A percentile compares a stretch with the other conserved stretches of the same genome.
phyloP scores from a whole-genome alignment of 2,113 vertebrate genomes.

The Balaenoptera acutorostrata region DNA sequence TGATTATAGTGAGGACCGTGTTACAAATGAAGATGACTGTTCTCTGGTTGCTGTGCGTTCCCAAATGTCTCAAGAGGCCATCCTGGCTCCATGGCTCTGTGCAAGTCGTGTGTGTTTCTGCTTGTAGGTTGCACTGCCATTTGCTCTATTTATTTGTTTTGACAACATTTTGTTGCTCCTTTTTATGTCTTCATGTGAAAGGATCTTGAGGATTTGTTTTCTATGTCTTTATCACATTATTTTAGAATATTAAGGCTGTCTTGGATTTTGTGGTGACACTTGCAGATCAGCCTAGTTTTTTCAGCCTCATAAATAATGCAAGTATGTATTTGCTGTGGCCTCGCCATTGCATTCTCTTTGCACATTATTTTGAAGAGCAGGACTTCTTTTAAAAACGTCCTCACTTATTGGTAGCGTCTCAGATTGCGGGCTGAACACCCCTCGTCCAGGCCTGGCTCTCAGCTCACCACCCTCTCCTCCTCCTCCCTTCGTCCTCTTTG shows the following conservation, averaged over 20 bases:
- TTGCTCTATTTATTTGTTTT: background rate
- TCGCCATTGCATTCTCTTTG: background rate
- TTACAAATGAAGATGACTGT: background rate
- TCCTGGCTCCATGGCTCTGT: no score
- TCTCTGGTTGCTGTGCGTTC: background rate
- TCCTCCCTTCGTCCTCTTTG: background rate
- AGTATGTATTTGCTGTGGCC: background rate
- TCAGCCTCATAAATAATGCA: background rate
- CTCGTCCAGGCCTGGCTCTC: no score
- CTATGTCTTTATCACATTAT: background rate
- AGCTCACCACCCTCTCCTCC: background rate
- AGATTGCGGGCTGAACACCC: accelerated
- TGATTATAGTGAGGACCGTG: background rate
- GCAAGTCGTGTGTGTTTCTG: background rate
- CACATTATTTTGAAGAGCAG: background rate
- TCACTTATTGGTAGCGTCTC: accelerated
- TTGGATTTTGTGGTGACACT: background rate
- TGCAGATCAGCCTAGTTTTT: background rate
- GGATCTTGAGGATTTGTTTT: background rate
- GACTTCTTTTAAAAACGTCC: background rate
- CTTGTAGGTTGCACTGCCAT: background rate
- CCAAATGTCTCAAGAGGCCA: background rate
- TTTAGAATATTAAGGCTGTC: background rate
- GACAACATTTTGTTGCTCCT: background rate
- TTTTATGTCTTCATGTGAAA: background rate